Base-by-base conservation (phyloP, 2,888 invertebrate genomes). In the Petrolisthes cinctipes region DNA sequence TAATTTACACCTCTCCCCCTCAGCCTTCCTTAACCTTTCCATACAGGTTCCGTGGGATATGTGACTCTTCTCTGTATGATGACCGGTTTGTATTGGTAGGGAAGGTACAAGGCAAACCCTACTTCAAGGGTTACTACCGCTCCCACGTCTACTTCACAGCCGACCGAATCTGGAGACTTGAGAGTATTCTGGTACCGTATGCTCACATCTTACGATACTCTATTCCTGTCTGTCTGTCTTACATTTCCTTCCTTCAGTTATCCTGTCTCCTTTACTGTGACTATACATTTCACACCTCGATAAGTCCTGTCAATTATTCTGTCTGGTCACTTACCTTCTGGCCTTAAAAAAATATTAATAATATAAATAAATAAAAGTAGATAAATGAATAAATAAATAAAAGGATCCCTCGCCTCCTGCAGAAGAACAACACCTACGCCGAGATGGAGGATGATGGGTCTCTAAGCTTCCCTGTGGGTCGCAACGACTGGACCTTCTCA, bases 121-220 rank as follows among this genome's bases (percentile, higher is more conserved):
- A 89, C 82, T 90, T 90, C 82, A 54, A 86, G 20, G 90, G 90
- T 3, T 89, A 90, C 66, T 90, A 89, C 73, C 81, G 89, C 56
- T 90, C 90, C 4, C 80, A 86, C 37, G 68, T 90, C 61, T 90
- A 68, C 85, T 90, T 54, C 89, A 82, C 86, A 20, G 73, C 20
- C n/a, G 56, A 61, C 11, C 20, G 79, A 20, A 56, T 0, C 6
- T 90, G 90, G 90, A 61, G 57, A 7, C 86, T 90, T 7, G 66
- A 90, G 79, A 90, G 85, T 57, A 90, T 84, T 51, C 54, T 83
- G 88, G 90, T 89, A 73, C 37, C 2, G 37, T 37, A 37, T 37
- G 37, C 37, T 37, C 37, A 37, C 23, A 80, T 57, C 66, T 17
- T 66, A 66, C 14, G 4, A 1, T 73, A 66, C 1, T 66, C 14